Evolutionary conservation across 2,888 invertebrate species (phyloP).

Genomic region (Helobdella robusta): DNA sequence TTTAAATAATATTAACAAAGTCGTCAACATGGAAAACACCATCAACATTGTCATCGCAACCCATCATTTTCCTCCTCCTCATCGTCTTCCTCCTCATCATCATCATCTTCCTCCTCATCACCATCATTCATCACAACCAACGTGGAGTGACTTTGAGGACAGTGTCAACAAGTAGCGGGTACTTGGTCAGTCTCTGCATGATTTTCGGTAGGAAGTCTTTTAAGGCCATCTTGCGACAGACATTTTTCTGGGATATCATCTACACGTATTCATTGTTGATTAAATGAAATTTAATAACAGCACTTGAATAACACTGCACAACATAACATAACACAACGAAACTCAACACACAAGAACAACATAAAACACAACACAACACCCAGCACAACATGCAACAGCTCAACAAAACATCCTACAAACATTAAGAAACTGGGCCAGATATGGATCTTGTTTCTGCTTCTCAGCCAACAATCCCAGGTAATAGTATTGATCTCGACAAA

Average conservation of each 20-base stretch:
- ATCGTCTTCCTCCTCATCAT: too few relatives aligned
- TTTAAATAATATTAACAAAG: too few relatives aligned
- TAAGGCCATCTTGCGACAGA: slow-evolving; percentile 71
- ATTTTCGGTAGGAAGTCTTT: slow-evolving; percentile 79
- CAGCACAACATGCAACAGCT: background rate
- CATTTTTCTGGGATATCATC: slow-evolving; percentile 68
- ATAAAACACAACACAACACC: too few relatives aligned
- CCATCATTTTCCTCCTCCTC: too few relatives aligned
- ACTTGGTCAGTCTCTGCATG: slow-evolving; percentile 75
- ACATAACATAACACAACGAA: too few relatives aligned
- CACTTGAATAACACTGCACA: background rate
- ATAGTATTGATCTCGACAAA: slow-evolving; percentile 79
- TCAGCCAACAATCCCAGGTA: slow-evolving; percentile 72
- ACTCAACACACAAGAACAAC: too few relatives aligned
- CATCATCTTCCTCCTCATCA: too few relatives aligned
- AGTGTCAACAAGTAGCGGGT: slow-evolving; percentile 75
- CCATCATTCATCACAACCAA: too few relatives aligned
- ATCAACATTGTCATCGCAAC: too few relatives aligned
- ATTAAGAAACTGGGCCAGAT: slow-evolving; percentile 65
- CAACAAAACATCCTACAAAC: slow-evolving; percentile 37
- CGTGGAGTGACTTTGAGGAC: slow-evolving; percentile 61
- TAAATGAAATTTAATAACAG: background rate
- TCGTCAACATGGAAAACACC: too few relatives aligned
- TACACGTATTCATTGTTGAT: too few relatives aligned
- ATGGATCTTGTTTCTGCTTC: slow-evolving; percentile 68